phyloP scores from a whole-genome alignment of 2,888 invertebrate species.

The Meganola albula region DNA sequence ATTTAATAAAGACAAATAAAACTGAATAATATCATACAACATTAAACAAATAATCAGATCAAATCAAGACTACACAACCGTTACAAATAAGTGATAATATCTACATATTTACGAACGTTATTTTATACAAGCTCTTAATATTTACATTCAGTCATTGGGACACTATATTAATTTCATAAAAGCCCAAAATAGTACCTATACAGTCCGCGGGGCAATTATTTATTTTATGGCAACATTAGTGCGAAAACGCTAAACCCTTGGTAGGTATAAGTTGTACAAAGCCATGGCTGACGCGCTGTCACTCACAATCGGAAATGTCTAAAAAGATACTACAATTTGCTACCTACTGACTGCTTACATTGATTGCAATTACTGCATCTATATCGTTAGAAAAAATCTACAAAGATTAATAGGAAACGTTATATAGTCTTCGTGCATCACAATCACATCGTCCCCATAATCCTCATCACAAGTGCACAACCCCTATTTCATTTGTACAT shows the following conservation, averaged over 20 bases:
- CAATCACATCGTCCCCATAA: constrained; percentile 24
- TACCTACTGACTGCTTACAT: too few relatives aligned
- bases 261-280: constrained; percentile 52
- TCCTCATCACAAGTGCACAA: constrained; percentile 1
- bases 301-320: constrained; percentile 16
- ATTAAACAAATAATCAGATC: constrained; percentile 43
- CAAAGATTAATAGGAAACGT: constrained; percentile 23
- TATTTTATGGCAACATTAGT: constrained; percentile 63
- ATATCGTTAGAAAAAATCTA: too few relatives aligned
- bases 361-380: too few relatives aligned
- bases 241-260: constrained; percentile 46
- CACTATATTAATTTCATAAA: constrained; percentile 29
- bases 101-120: constrained; percentile 38
- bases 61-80: constrained; percentile 49
- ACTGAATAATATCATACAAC: constrained; percentile 17
- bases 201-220: constrained; percentile 36
- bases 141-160: constrained; percentile 57
- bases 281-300: constrained; percentile 43
- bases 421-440: constrained; percentile 35
- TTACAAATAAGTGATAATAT: constrained; percentile 35
- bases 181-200: constrained; percentile 27
- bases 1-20: constrained; percentile 12
- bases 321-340: too few relatives aligned
- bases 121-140: constrained; percentile 45
- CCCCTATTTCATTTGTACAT: constrained; percentile 78